Evolutionary conservation across 2,888 invertebrate species (phyloP).

Genomic region (Graphium colonna): DNA sequence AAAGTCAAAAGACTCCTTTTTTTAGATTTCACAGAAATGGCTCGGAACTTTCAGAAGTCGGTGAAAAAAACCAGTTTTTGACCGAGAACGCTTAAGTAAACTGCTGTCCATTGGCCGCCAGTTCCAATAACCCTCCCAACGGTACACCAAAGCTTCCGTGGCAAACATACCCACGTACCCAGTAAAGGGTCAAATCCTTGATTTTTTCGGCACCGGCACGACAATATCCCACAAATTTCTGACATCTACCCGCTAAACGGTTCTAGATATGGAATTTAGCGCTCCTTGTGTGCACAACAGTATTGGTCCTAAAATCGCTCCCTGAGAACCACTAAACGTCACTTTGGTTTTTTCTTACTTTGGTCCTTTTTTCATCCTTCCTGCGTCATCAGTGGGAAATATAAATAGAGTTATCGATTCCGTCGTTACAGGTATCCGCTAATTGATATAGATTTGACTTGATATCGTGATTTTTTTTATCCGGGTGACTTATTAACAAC

Average conservation of each 20-base stretch:
- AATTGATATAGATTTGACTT: constrained; percentile 14
- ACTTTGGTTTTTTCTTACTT: constrained; percentile 39
- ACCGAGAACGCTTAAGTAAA: constrained; percentile 1
- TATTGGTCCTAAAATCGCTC: constrained; percentile 53
- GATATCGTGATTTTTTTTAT: no score
- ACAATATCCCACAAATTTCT: constrained; percentile 32
- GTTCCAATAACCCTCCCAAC: not conserved
- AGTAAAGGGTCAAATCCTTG: constrained; percentile 8
- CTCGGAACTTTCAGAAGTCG: no score
- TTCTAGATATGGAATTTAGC: constrained; percentile 75
- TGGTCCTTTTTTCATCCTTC: constrained; percentile 30
- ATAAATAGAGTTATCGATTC: constrained; percentile 44
- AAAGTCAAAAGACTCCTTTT: no score
- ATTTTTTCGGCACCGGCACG: constrained; percentile 27
- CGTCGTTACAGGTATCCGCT: constrained; percentile 42
- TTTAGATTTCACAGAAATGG: no score
- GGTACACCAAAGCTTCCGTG: constrained; percentile 12
- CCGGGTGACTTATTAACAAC: no score
- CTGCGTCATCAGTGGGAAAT: constrained; percentile 60
- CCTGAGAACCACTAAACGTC: constrained; percentile 42
- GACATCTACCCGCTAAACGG: constrained; percentile 42
- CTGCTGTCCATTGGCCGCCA: not conserved
- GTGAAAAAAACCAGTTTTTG: not conserved
- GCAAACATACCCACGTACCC: constrained; percentile 5
- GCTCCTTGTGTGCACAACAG: constrained; percentile 58